phyloP scores from a whole-genome alignment of 2,888 invertebrate genomes.

The Salpingus planirostris region DNA sequence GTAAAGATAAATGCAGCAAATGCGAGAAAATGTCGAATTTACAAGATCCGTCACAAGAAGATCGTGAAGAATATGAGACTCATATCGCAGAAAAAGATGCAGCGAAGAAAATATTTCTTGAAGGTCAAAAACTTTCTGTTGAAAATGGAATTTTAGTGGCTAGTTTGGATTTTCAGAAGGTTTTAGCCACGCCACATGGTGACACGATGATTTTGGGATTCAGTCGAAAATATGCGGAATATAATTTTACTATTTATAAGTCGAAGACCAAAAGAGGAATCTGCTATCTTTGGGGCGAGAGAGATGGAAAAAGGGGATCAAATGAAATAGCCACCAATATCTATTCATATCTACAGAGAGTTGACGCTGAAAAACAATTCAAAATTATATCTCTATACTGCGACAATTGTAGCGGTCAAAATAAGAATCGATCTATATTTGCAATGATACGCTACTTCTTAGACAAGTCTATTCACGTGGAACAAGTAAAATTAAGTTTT shows the following conservation, averaged over 20 bases:
- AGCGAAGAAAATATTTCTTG: background rate
- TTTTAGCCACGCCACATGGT: conserved; percentile 23
- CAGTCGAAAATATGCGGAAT: conserved; percentile 24
- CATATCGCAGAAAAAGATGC: conserved; percentile 1
- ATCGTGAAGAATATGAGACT: conserved; percentile 5
- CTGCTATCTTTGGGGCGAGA: conserved; percentile 23
- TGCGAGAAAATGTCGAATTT: too few relatives aligned
- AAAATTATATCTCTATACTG: conserved; percentile 6
- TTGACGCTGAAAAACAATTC: conserved; percentile 15
- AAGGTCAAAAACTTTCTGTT: conserved; percentile 2
- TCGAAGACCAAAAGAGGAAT: conserved; percentile 18
- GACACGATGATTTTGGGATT: conserved; percentile 20
- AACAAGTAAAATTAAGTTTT: conserved; percentile 12
- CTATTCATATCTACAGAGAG: conserved; percentile 18
- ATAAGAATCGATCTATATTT: conserved; percentile 14
- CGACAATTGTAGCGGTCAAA: conserved; percentile 18
- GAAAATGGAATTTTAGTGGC: conserved; percentile 8
- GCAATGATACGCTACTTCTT: conserved; percentile 14
- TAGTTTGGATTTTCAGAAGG: conserved; percentile 17
- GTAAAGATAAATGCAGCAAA: conserved; percentile 14
- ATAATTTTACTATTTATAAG: conserved; percentile 26
- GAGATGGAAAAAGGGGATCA: conserved; percentile 18
- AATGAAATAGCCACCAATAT: conserved; percentile 17
- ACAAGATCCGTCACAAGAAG: too few relatives aligned
- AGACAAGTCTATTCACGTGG: conserved; percentile 16